phyloP scores from a whole-genome alignment of 92 coral and sea anemone genomes.

The Ricordea florida region DNA sequence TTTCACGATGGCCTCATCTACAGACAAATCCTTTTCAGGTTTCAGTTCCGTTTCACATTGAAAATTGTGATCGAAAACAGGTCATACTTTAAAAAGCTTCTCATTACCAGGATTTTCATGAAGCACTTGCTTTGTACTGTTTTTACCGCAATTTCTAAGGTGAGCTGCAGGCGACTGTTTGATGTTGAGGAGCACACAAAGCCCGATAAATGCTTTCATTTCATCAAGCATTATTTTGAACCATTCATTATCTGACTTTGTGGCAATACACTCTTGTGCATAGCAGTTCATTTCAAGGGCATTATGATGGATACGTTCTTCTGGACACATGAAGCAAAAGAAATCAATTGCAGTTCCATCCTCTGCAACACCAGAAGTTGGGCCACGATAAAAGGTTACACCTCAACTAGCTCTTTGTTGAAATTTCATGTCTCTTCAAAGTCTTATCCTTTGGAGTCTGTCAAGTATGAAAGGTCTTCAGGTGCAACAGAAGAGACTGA shows the following conservation, averaged over 20 bases:
- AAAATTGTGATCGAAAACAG: background rate
- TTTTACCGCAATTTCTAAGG: background rate
- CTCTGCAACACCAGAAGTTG: background rate
- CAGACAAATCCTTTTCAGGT: background rate
- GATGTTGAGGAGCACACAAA: background rate
- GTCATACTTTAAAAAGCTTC: slow-evolving; percentile 7
- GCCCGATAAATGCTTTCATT: background rate
- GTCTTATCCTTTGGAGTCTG: too few relatives aligned
- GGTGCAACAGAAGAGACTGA: too few relatives aligned
- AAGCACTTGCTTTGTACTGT: background rate
- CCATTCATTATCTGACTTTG: background rate
- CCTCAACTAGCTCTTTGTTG: too few relatives aligned
- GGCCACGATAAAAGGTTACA: too few relatives aligned
- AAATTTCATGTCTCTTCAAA: too few relatives aligned
- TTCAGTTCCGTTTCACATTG: background rate
- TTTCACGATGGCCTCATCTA: background rate
- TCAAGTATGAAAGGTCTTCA: too few relatives aligned
- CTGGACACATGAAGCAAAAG: background rate
- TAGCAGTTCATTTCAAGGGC: background rate
- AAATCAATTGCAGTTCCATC: slow-evolving; percentile 12
- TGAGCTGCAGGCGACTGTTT: background rate
- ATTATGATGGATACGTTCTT: background rate
- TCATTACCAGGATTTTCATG: background rate
- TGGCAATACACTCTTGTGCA: background rate
- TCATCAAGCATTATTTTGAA: background rate